Evolutionary conservation across 2,113 vertebrate genomes (phyloP), one percentile per base, ranked within the genome.

Genomic region (Perca schrenkii): DNA sequence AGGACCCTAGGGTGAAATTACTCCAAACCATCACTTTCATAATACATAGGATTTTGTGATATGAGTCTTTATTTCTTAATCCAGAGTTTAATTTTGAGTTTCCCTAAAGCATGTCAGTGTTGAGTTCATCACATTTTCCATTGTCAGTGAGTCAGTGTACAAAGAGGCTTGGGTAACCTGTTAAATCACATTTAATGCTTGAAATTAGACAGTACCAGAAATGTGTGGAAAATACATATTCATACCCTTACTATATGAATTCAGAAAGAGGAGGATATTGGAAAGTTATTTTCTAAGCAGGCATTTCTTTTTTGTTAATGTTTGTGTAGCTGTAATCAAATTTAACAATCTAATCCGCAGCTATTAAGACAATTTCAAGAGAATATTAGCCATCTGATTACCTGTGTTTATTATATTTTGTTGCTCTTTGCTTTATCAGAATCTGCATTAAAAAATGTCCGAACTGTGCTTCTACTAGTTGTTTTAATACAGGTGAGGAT

Each of bases 251-350:
- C 17, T 34, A 58, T 53, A 36, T 25, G 2, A 50, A 53, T 31
- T 56, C 17, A 71, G 19, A 34, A 14, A 58, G 12, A 22, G 7
- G 43, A 66, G 12, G 17, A 58, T 78, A 53, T 80, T 56, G 28
- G n/a, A 17, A 31, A 31, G 0, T 40, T 77, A 74, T 47, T 74
- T 58, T 69, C 11, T 15, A 17, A 67, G 15, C 15, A 73, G 47
- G 15, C 5, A 14, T 79, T 71, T 64, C 34, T 61, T 54, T 40
- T 74, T 25, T 74, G 16, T 43, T 80, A 4, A 13, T 69, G 16
- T 72, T 64, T 87, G 53, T 61, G 49, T 70, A 22, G 15, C 19
- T 80, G 6, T 70, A 57, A 72, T 85, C 1, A 63, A 34, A 52
- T 70, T 40, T 22, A 65, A 46, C 2, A 63, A 10, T 65, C 17